Evolutionary conservation across 2,113 vertebrate genomes (phyloP).

Genomic region (Pterocles burchelli): DNA sequence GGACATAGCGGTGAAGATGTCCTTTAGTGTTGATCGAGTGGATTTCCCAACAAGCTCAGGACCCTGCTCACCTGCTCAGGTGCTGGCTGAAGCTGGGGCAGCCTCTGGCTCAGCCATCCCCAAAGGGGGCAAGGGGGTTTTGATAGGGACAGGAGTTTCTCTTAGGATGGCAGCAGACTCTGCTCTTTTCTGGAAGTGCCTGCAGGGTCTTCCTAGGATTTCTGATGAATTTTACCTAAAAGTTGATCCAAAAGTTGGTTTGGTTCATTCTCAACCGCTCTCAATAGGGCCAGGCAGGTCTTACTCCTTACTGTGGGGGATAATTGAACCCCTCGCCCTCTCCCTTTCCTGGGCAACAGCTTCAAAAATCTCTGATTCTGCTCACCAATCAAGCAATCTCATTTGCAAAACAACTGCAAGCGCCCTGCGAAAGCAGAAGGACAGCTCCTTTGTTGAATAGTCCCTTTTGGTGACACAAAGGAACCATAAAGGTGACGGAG

Average conservation of each 20-base stretch:
- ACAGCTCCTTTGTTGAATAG: conserved; percentile 27
- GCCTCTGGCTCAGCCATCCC: not conserved
- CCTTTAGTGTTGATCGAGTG: not conserved
- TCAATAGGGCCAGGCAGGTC: not conserved
- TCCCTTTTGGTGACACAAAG: conserved; percentile 49
- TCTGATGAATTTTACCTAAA: not conserved
- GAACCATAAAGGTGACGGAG: conserved; percentile 52
- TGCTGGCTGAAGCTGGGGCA: not conserved
- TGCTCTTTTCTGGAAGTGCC: not conserved
- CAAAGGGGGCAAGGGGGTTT: accelerated
- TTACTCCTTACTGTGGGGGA: not conserved
- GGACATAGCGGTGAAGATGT: not conserved
- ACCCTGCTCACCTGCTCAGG: accelerated
- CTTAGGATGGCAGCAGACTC: not conserved
- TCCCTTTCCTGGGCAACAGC: conserved; percentile 31
- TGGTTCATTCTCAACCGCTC: not conserved
- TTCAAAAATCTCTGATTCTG: conserved; percentile 65
- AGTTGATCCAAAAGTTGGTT: not conserved
- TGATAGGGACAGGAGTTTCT: not conserved
- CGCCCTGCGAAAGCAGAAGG: conserved; percentile 33
- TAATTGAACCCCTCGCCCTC: conserved; percentile 16
- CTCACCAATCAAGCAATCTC: conserved; percentile 58
- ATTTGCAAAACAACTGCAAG: conserved; percentile 67
- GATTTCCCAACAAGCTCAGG: not conserved
- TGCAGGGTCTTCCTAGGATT: not conserved